These are phyloP conservation scores for Clupea harengus DNA, from an alignment of 2,113 vertebrate species.

Conservation along the genomic window DNA sequence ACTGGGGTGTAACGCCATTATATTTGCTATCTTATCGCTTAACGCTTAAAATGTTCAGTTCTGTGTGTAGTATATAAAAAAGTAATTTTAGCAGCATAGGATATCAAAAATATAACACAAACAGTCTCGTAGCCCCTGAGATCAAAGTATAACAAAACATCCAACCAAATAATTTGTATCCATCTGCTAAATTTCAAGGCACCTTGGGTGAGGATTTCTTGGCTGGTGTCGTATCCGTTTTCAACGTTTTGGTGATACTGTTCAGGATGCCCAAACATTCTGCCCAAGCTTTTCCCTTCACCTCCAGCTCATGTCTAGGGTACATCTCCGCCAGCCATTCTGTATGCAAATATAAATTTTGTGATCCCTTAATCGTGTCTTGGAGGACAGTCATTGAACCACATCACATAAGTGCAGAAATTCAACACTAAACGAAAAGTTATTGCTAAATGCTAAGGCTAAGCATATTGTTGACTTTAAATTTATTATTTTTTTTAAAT, in stretches of 20 bases:
- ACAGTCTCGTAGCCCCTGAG: not conserved
- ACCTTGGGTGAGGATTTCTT: not conserved
- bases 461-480: not conserved
- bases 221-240: not conserved
- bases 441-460: not conserved
- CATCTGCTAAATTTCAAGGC: not conserved
- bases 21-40: not conserved
- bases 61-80: not conserved
- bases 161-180: not conserved
- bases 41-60: not conserved
- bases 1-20: too few species aligned
- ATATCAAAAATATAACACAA: not conserved
- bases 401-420: not conserved
- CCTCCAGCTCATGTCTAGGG: constrained; percentile 32
- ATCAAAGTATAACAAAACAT: not conserved
- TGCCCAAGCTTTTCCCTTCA: constrained; percentile 33
- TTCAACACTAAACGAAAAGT: not conserved
- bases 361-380: not conserved
- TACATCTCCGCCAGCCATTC: constrained; percentile 45
- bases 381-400: not conserved
- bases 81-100: not conserved
- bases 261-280: constrained; percentile 36
- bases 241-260: constrained; percentile 26
- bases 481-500: not conserved
- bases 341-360: not conserved